Evolutionary conservation across 2,888 invertebrate genomes (phyloP).

Genomic region (Drosophila neotestacea): DNA sequence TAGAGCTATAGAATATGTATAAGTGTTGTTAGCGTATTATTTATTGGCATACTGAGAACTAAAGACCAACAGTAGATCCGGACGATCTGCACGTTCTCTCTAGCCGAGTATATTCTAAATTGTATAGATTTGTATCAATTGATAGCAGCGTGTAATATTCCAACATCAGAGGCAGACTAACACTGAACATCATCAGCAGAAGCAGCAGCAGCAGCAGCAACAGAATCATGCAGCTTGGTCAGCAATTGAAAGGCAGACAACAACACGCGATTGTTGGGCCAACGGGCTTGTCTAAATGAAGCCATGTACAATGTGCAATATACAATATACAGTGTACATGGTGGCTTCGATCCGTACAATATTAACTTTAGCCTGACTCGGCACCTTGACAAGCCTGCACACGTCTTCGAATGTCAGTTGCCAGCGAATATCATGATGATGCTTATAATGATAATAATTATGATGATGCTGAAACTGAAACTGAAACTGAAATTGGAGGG

Average conservation of each 20-base stretch:
- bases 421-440: constrained; percentile 24
- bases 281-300: constrained; percentile 72
- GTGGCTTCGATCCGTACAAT: constrained; percentile 33
- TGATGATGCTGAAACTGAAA: constrained; percentile 12
- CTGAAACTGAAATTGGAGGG: constrained; percentile 3
- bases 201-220: constrained; percentile 16
- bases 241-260: constrained; percentile 41
- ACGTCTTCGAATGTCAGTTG: constrained; percentile 61
- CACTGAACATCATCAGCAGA: constrained; percentile 30
- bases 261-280: constrained; percentile 56
- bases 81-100: constrained; percentile 11
- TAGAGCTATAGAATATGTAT: constrained; percentile 11
- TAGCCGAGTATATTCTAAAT: constrained; percentile 52
- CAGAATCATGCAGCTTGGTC: constrained; percentile 42
- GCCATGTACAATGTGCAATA: constrained; percentile 44
- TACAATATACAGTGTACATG: constrained; percentile 4
- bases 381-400: constrained; percentile 78
- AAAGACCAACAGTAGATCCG: constrained; percentile 24
- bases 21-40: constrained; percentile 68
- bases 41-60: constrained; percentile 73
- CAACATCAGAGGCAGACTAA: constrained; percentile 25
- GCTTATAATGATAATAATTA: constrained; percentile 13
- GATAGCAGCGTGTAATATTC: constrained; percentile 65
- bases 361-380: constrained; percentile 35
- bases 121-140: constrained; percentile 75